Evolutionary conservation across 2,113 vertebrate species (phyloP), one percentile per base, ranked within the genome.

Genomic region (Callocephalon fimbriatum): DNA sequence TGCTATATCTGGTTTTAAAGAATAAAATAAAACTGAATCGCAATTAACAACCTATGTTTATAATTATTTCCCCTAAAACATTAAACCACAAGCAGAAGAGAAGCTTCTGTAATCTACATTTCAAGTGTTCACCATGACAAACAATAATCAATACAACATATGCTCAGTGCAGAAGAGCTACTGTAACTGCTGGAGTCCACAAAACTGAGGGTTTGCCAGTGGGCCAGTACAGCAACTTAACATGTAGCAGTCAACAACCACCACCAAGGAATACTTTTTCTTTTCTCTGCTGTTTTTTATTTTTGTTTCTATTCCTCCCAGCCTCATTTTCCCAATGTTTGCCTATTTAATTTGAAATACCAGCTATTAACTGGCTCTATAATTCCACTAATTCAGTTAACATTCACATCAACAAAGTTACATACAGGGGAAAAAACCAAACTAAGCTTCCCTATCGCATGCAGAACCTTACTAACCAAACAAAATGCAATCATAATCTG

Each of bases 101-200:
- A 89, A 47, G 50, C 53, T 72, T 65, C 56, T 2, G 2, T 48
- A 73, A 93, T 85, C 87, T 77, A 85, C 65, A 87, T 78, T 84
- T 67, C 74, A 81, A 83, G 70, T 48, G 62, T 56, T 35, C 37
- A 10, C 22, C 59, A 88, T 61, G 72, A 72, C 4, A 15, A 89
- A 58, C 29, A 95, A 62, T 32, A 93, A 62, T 82, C 61, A 75
- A 53, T 79, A 72, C 11, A 84, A 79, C 47, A 20, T 8, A 78
- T 22, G 32, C 17, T 78, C 75, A 87, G 26, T 22, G 44, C 56
- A 68, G 35, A 72, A 72, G 42, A 93, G 73, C 77, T 88, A 38
- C 83, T 59, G 47, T 47, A 94, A 35, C 56, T 61, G 72, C 86
- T 94, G 80, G 61, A 93, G 44, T 75, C 73, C 61, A 71, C 38